Conservation (phyloP, 2,797 vertebrate species). For the Gallinago nigripennis region DNA sequence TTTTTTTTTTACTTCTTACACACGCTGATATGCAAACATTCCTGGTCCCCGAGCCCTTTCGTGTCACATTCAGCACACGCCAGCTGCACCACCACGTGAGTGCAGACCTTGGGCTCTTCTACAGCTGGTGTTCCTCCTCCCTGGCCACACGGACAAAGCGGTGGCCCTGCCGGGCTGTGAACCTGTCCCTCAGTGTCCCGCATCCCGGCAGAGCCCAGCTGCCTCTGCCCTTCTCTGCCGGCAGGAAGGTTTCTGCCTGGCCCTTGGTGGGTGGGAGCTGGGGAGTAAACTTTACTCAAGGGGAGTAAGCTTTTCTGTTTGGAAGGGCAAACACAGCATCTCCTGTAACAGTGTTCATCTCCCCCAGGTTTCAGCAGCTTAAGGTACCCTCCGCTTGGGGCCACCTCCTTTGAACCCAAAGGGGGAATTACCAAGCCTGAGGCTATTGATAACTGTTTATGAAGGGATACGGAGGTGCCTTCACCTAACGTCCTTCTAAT, state of each 20-base stretch:
- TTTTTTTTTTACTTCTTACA: neutral
- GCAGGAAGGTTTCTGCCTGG: neutral
- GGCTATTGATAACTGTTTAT: neutral
- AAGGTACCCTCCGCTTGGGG: fast-evolving
- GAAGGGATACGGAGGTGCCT: constrained; percentile 11
- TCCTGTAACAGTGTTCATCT: neutral
- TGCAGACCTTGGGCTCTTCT: neutral
- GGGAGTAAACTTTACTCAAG: too few species aligned
- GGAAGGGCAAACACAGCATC: neutral
- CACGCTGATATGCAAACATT: neutral
- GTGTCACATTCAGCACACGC: fast-evolving
- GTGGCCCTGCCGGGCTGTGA: neutral
- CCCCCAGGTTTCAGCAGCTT: neutral
- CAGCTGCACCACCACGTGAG: neutral
- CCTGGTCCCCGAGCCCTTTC: neutral
- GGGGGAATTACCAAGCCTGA: neutral
- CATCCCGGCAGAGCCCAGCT: neutral
- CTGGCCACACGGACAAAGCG: fast-evolving
- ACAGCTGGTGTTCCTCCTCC: too few species aligned
- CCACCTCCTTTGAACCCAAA: neutral
- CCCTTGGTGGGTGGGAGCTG: neutral
- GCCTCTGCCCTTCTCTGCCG: neutral
- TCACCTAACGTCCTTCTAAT: neutral
- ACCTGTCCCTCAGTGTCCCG: fast-evolving
- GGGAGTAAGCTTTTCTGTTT: neutral